Evolutionary conservation across 2,888 invertebrate species (phyloP), one percentile per base, ranked within the genome.

Genomic region (Proisotoma minuta): DNA sequence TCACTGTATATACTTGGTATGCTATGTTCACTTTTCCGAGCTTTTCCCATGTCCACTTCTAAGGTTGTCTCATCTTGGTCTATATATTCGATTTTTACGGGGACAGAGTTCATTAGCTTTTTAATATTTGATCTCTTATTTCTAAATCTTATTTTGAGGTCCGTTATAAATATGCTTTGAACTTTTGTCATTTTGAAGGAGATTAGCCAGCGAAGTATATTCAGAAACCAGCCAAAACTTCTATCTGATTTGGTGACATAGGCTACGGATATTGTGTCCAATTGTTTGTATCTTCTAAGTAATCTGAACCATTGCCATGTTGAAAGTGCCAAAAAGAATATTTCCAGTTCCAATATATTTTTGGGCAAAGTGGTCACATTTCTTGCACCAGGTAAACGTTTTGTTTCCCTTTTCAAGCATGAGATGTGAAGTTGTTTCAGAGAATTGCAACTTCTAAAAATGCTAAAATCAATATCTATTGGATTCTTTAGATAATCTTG

Each of bases 241-340:
- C 2, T 8, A 4, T 52, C 52, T n/a, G 28, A 28, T 3, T n/a
- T n/a, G 3, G n/a, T 27, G 8, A 28, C 27, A 28, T 52, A 52
- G 15, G 27, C 12, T 8, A 52, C 24, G 3, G 28, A 4, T 3
- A 52, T 4, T n/a, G 28, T 28, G 18, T 52, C 29, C 52, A 52
- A 18, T 4, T 52, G 26, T 18, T 28, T 52, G 28, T 23, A 52
- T 4, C 29, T 23, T 15, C 3, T 23, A 2, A 52, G 18, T 15
- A 52, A 28, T 52, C 52, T 3, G 20, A 52, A 52, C 52, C 27
- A 27, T 26, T 52, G 52, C 52, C 52, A 52, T 3, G 52, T 24
- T 15, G 27, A 28, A 3, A 52, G n/a, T 5, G 28, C 15, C 3
- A 52, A 5, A 26, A 26, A 52, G 2, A 3, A 15, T 3, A 27